A percentile compares a stretch with the other conserved stretches of the same genome.
Conservation (phyloP, 2,113 vertebrate species). For the Mus spicilegus region DNA sequence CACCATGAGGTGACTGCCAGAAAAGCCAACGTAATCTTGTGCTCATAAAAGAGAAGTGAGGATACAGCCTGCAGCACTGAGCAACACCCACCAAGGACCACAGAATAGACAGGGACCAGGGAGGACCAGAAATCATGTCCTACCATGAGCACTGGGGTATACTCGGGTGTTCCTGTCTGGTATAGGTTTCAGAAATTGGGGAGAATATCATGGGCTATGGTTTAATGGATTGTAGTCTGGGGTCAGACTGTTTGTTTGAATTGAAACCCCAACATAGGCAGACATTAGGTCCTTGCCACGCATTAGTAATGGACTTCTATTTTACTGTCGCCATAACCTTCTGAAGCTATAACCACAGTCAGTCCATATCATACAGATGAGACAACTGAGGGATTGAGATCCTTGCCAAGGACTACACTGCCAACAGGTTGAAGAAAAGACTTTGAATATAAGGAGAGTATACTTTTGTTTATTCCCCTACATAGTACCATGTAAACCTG, state of each 20-base stretch:
- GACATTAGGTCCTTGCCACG: neutral
- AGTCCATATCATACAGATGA: neutral
- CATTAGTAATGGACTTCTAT: neutral
- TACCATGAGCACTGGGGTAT: neutral
- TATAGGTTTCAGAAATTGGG: neutral
- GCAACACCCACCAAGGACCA: neutral
- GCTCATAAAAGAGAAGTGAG: neutral
- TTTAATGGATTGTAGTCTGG: neutral
- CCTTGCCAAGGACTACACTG: neutral
- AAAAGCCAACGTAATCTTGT: neutral
- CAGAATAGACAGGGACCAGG: neutral
- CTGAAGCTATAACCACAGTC: neutral
- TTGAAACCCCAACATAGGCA: neutral
- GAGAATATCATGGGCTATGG: neutral
- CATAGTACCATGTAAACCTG: neutral
- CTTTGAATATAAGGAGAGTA: neutral
- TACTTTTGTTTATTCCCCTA: neutral
- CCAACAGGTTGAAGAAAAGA: neutral
- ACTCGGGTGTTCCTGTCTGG: neutral
- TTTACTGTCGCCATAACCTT: neutral
- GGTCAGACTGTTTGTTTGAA: neutral
- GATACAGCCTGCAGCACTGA: neutral
- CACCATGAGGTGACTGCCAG: constrained; percentile 21
- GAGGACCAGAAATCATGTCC: neutral
- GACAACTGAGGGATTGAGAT: neutral